Percentiles rank a stretch among this genome's conserved stretches.
phyloP scores from a whole-genome alignment of 2,113 vertebrate genomes.

The Andinoacara biseriatus region DNA sequence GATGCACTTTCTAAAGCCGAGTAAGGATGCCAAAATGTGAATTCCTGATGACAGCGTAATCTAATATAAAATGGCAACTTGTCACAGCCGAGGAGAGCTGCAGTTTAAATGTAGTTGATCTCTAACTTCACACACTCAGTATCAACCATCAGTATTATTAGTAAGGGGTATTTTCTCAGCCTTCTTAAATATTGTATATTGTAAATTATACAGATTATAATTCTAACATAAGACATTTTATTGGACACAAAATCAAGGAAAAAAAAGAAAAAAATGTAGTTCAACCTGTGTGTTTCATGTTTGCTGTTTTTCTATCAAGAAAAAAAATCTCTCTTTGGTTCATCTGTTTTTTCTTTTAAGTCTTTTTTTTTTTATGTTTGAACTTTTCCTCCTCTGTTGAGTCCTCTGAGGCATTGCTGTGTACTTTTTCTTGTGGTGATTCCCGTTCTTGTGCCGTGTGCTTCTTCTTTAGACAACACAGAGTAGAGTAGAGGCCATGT shows the following conservation, averaged over 20 bases:
- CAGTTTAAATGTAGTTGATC: constrained; percentile 87
- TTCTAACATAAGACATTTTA: constrained; percentile 91
- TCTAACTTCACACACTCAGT: constrained; percentile 87
- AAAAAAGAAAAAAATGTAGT: constrained; percentile 85
- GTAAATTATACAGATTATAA: constrained; percentile 98
- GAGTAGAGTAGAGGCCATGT: constrained; percentile 85
- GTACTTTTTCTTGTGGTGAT: constrained; percentile 89
- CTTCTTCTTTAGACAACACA: constrained; percentile 82
- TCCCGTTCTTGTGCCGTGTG: constrained; percentile 87
- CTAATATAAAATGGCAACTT: constrained; percentile 87
- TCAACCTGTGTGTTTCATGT: constrained; percentile 94
- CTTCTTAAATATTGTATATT: constrained; percentile 97
- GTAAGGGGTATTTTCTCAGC: constrained; percentile 94
- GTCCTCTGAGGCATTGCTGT: constrained; percentile 85
- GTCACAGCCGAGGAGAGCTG: constrained; percentile 85
- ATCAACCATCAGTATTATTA: constrained; percentile 93
- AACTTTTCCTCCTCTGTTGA: constrained; percentile 81
- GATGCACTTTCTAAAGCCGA: constrained; percentile 77
- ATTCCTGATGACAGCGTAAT: constrained; percentile 82
- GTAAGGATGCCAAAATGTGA: constrained; percentile 87
- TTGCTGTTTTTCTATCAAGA: constrained; percentile 85
- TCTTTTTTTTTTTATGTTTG: constrained; percentile 46
- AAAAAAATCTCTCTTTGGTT: constrained; percentile 60
- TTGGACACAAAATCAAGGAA: constrained; percentile 74
- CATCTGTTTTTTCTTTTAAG: constrained; percentile 27